Evolutionary conservation across 2,888 invertebrate genomes (phyloP).

Genomic region (Mimumesa dahlbomi): DNA sequence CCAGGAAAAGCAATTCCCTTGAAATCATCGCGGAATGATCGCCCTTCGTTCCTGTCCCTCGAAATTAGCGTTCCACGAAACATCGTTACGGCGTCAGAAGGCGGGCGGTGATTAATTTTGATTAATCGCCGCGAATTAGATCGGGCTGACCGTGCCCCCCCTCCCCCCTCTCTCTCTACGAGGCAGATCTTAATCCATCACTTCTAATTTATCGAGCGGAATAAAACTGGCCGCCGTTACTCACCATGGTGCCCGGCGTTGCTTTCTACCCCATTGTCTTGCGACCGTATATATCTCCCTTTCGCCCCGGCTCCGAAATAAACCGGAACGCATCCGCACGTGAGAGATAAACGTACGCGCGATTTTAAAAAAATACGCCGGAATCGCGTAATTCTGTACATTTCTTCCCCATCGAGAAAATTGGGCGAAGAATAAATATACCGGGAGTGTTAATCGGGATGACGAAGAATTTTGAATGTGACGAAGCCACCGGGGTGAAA

Average conservation of each 20-base stretch:
- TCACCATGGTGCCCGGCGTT: constrained; percentile 41
- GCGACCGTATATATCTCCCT: constrained; percentile 21
- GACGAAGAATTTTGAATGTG: too few relatives aligned
- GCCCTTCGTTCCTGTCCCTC: too few relatives aligned
- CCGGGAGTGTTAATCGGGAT: too few relatives aligned
- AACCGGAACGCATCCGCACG: constrained; percentile 22
- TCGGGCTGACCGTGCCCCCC: constrained; percentile 8
- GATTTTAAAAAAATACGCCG: too few relatives aligned
- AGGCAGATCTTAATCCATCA: constrained; percentile 50
- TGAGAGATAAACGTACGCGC: constrained; percentile 46
- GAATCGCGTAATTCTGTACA: too few relatives aligned
- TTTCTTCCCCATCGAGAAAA: too few relatives aligned
- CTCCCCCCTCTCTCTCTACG: too few relatives aligned
- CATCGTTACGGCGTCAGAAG: not conserved
- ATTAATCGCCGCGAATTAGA: constrained; percentile 52
- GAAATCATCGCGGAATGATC: too few relatives aligned
- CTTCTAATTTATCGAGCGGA: constrained; percentile 50
- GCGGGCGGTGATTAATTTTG: constrained; percentile 41
- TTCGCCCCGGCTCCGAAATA: constrained; percentile 20
- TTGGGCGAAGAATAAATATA: too few relatives aligned
- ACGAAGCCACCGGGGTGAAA: too few relatives aligned
- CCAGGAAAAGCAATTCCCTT: too few relatives aligned
- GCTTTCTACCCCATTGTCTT: constrained; percentile 47
- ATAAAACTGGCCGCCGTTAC: constrained; percentile 48
- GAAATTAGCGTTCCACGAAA: too few relatives aligned